These are phyloP conservation scores for Anthoscopus minutus DNA, from an alignment of 2,113 vertebrate genomes.

Conservation along the genomic window DNA sequence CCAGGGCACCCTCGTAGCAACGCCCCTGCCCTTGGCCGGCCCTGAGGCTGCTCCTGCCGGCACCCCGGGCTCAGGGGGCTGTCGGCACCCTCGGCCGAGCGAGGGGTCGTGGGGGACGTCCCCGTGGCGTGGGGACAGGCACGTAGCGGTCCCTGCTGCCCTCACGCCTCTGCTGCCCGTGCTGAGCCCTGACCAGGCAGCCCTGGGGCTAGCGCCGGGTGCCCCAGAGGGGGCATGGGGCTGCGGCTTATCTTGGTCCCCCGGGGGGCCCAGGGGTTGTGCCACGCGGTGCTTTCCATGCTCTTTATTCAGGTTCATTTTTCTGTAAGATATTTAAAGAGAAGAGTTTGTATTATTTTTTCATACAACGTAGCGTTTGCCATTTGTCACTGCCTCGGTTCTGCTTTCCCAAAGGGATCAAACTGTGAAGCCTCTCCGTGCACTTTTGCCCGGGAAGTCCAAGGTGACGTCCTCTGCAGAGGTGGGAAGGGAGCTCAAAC, in stretches of 20 bases:
- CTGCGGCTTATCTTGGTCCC: background rate
- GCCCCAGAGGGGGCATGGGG: background rate
- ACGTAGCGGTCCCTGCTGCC: background rate
- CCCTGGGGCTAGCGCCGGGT: background rate
- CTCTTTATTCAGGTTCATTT: constrained; percentile 72
- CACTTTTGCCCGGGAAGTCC: constrained; percentile 70
- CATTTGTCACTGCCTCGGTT: constrained; percentile 74
- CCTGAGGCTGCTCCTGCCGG: background rate
- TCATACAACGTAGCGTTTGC: constrained; percentile 69
- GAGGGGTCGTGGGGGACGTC: fast-evolving
- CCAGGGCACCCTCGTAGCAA: background rate
- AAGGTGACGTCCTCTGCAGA: constrained; percentile 27
- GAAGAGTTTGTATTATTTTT: constrained; percentile 81
- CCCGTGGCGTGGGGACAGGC: background rate
- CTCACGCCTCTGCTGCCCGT: background rate
- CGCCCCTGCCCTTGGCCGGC: background rate
- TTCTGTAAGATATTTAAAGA: constrained; percentile 80
- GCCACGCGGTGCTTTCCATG: background rate
- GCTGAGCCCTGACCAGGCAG: background rate
- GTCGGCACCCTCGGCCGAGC: background rate
- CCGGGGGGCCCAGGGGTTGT: background rate
- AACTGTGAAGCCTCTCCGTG: constrained; percentile 76
- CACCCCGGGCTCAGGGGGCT: background rate
- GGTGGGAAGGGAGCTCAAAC: constrained; percentile 46
- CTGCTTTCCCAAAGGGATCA: constrained; percentile 69